Evolutionary conservation across 1,140 invertebrate species (phyloP).

Genomic region (Drosophila truncata): DNA sequence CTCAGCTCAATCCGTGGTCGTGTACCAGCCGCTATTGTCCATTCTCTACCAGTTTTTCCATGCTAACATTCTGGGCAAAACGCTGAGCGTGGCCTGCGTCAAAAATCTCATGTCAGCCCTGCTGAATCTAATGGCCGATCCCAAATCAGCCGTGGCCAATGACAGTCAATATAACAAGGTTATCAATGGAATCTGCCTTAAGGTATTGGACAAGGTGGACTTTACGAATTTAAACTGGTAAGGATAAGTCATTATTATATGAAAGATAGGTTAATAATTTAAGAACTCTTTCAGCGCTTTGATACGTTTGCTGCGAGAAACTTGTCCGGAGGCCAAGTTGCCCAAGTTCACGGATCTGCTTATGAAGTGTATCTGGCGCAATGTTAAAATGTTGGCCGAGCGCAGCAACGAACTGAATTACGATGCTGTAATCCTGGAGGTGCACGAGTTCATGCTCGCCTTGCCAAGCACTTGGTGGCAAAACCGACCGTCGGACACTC

Average conservation of each 20-base stretch:
- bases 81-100: slow-evolving; percentile 75
- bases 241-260: not conserved
- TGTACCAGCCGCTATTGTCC: slow-evolving; percentile 93
- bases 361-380: slow-evolving; percentile 96
- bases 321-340: slow-evolving; percentile 88
- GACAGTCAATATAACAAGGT: slow-evolving; percentile 85
- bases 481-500: slow-evolving; percentile 89
- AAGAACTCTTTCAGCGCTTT: slow-evolving; percentile 87
- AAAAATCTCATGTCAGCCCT: slow-evolving; percentile 84
- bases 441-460: slow-evolving; percentile 91
- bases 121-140: slow-evolving; percentile 82
- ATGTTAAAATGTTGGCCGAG: slow-evolving; percentile 90
- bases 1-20: slow-evolving; percentile 93
- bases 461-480: slow-evolving; percentile 92
- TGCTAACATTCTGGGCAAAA: slow-evolving; percentile 89
- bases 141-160: slow-evolving; percentile 75
- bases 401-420: slow-evolving; percentile 91
- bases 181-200: slow-evolving; percentile 84
- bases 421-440: slow-evolving; percentile 90
- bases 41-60: slow-evolving; percentile 95
- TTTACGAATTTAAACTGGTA: slow-evolving; percentile 85
- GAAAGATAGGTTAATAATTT: not conserved
- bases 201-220: slow-evolving; percentile 81
- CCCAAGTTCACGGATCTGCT: slow-evolving; percentile 92
- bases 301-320: slow-evolving; percentile 91